Conservation (phyloP, 2,113 vertebrate species). For the Pseudolaguvia tuberculata region DNA sequence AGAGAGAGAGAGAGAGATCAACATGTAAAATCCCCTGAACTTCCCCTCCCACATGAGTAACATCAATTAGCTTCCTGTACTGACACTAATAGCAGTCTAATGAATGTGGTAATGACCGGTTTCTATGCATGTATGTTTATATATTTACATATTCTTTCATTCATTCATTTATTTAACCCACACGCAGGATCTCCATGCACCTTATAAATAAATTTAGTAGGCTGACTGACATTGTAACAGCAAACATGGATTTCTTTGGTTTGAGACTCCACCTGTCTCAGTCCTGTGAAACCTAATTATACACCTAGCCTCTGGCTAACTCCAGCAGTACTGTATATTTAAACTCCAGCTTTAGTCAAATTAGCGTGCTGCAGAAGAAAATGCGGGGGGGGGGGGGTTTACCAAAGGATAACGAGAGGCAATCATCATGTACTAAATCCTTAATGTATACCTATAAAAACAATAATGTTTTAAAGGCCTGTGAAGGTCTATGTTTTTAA, state of each 20-base stretch:
- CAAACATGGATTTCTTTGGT: neutral
- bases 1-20: neutral
- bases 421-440: neutral
- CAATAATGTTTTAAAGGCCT: neutral
- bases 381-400: neutral
- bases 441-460: neutral
- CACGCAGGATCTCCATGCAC: conserved; percentile 3
- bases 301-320: neutral
- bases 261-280: neutral
- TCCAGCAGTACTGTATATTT: neutral
- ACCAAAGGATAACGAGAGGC: neutral
- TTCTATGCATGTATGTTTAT: conserved; percentile 6
- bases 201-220: conserved; percentile 12
- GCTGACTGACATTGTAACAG: conserved; percentile 4
- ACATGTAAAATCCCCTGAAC: neutral
- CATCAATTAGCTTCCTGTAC: conserved; percentile 48
- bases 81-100: conserved; percentile 53
- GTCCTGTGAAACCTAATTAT: conserved; percentile 7
- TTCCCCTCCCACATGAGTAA: conserved; percentile 38
- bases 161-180: neutral
- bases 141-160: neutral
- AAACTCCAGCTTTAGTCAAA: conserved; percentile 12
- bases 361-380: neutral
- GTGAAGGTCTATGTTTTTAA: neutral
- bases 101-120: conserved; percentile 46